Evolutionary conservation across 2,113 vertebrate species (phyloP).

Genomic region (Sitta europaea): DNA sequence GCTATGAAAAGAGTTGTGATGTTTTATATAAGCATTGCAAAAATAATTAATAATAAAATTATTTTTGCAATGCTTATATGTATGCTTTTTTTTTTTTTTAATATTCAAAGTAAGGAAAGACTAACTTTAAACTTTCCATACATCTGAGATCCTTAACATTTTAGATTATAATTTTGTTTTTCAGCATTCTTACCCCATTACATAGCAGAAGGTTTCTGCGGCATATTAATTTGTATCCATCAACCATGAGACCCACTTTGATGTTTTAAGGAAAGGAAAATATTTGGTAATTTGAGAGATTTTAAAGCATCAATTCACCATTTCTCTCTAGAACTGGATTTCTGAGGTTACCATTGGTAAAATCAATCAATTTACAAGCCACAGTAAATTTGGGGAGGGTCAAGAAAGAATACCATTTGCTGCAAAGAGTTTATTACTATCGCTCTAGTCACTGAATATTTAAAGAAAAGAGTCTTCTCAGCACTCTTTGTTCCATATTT

Average conservation of each 20-base stretch:
- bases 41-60: neutral
- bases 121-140: neutral
- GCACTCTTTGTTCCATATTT: neutral
- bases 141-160: neutral
- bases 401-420: neutral
- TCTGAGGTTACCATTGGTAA: neutral
- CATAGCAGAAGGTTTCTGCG: neutral
- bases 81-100: no score
- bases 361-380: fast-evolving
- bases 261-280: neutral
- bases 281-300: neutral
- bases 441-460: neutral
- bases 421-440: neutral
- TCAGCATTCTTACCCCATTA: neutral
- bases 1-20: no score
- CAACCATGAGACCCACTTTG: neutral
- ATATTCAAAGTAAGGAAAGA: neutral
- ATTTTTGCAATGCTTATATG: no score
- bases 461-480: neutral
- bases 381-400: neutral
- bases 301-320: neutral
- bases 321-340: neutral
- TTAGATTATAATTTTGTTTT: neutral
- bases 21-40: neutral
- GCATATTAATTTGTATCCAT: neutral